phyloP scores from a whole-genome alignment of 2,113 vertebrate species.

The Psittacus erithacus region DNA sequence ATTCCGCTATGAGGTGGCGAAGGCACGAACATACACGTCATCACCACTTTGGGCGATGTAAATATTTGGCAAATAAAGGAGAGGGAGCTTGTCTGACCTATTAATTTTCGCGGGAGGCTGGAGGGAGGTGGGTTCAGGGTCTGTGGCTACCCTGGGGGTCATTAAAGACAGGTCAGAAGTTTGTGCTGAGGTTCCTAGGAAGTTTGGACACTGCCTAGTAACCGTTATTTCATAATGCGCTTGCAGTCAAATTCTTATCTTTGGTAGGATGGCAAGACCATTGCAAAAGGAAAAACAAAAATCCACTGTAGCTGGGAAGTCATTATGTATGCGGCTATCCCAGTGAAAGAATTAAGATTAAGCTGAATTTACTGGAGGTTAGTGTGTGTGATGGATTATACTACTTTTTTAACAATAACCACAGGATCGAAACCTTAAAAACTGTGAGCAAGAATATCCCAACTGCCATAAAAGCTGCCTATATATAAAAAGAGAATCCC shows the following conservation, averaged over 20 bases:
- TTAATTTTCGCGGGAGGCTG: background rate
- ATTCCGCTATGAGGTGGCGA: background rate
- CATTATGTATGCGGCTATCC: background rate
- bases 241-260: background rate
- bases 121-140: rapidly evolving
- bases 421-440: slow-evolving; percentile 2
- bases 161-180: background rate
- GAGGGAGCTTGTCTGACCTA: background rate
- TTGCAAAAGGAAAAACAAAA: background rate
- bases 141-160: background rate
- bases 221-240: background rate
- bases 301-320: background rate
- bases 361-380: background rate
- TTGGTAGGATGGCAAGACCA: background rate
- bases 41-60: background rate
- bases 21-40: background rate
- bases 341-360: background rate
- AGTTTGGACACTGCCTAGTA: background rate
- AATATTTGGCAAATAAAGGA: slow-evolving; percentile 13
- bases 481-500: slow-evolving; percentile 11
- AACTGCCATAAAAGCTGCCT: slow-evolving; percentile 7
- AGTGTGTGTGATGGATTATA: background rate
- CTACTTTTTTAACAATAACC: background rate
- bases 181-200: background rate
- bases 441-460: background rate